Evolutionary conservation across 2,888 invertebrate genomes (phyloP).

Genomic region (Prosopocoilus inquinatus): DNA sequence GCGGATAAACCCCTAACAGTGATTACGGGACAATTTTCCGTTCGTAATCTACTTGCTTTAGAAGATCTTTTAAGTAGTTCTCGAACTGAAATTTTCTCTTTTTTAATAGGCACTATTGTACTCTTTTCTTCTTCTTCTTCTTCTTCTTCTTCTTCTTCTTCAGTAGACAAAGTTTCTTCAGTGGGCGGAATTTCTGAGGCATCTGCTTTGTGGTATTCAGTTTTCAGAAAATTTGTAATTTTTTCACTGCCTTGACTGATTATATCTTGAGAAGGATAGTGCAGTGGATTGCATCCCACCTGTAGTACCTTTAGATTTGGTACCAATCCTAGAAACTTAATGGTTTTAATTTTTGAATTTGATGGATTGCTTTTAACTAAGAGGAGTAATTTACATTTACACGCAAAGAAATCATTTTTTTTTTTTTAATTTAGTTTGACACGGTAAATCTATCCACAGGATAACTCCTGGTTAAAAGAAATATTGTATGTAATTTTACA

Average conservation of each 20-base stretch:
- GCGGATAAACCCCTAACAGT: constrained; percentile 11
- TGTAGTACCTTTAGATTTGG: constrained; percentile 61
- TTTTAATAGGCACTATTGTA: background rate
- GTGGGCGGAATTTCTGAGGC: background rate
- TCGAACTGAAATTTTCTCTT: constrained; percentile 14
- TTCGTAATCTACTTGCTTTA: constrained; percentile 3
- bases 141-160: background rate
- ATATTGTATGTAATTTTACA: no score
- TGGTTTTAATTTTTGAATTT: no score
- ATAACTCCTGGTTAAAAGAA: no score
- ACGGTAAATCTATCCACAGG: no score
- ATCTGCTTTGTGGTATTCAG: constrained; percentile 34
- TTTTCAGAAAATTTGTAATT: constrained; percentile 39
- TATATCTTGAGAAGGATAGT: constrained; percentile 57
- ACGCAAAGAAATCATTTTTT: no score
- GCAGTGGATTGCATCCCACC: constrained; percentile 60
- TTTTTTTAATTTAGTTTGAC: no score
- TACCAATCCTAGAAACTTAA: constrained; percentile 49
- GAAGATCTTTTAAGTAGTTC: constrained; percentile 21
- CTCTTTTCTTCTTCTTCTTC: constrained; percentile 9
- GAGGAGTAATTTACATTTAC: no score
- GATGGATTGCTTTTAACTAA: no score
- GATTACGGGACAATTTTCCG: constrained; percentile 9
- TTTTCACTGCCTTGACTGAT: constrained; percentile 53
- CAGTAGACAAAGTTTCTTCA: background rate